A percentile compares a stretch with the other conserved stretches of the same genome.
Conservation (phyloP, 2,113 vertebrate genomes). For the Anhinga rufa region DNA sequence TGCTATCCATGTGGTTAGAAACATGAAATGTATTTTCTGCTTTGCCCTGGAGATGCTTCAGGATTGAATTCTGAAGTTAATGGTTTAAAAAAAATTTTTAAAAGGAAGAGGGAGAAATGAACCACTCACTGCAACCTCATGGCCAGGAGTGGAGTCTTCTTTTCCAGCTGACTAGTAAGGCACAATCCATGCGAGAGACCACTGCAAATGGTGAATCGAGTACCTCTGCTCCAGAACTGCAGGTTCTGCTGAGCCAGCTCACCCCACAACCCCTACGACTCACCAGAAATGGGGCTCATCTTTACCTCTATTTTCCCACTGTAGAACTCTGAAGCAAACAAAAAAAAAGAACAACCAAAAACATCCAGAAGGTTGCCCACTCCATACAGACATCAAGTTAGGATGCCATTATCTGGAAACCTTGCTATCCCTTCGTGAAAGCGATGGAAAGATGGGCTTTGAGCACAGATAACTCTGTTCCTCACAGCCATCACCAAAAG, state of each 20-base stretch:
- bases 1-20: not conserved
- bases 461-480: not conserved
- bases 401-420: not conserved
- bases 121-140: not conserved
- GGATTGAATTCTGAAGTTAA: conserved; percentile 50
- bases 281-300: not conserved
- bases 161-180: conserved; percentile 50
- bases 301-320: not conserved
- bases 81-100: conserved; percentile 35
- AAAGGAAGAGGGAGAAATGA: conserved; percentile 18
- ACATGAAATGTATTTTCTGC: not conserved
- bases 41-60: conserved; percentile 43
- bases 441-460: not conserved
- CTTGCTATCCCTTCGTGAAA: not conserved
- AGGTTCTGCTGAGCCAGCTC: not conserved
- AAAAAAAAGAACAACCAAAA: not conserved
- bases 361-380: not conserved
- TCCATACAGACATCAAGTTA: not conserved
- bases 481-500: not conserved
- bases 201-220: not conserved
- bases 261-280: not conserved
- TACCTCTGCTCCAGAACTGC: not conserved
- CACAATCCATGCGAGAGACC: conserved; percentile 36
- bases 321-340: not conserved
- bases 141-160: conserved; percentile 30